Base-by-base conservation (phyloP, 2,888 invertebrate species). In the Drosophila setosimentum region DNA sequence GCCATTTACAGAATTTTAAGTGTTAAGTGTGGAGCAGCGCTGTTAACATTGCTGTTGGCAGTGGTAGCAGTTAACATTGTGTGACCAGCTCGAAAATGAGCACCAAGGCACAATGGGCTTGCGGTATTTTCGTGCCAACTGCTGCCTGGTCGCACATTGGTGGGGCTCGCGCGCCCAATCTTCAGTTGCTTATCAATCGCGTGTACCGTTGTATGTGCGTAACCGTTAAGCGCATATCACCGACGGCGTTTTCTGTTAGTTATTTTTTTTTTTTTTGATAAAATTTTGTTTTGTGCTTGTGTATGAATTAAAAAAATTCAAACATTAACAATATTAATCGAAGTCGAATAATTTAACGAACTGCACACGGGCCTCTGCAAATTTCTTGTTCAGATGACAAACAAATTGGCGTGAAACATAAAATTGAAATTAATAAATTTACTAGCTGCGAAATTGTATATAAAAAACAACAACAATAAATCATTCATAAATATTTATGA, bases 141-240 rank as follows among this genome's bases (percentile, higher is more conserved):
- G 10, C 8, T 7, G 32, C 16, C 71, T 82, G 51, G 69, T 67
- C 71, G 63, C 70, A 74, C 57, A 54, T 16, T 24, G 16, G 32
- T 3, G 27, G 27, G 8, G 30, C 51, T 53, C 64, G 78, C 82
- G 82, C 79, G 81, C 79, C 74, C 70, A 68, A 73, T 68, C 68
- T 45, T 78, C 65, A 80, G 82, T 80, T 80, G 80, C 79, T 82
- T 80, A 80, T 82, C 79, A 82, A 68, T 69, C 82, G 80, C 79
- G 82, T 49, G 57, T 57, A 66, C 66, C 68, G 74, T 40, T 82
- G 80, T 73, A 81, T 81, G 80, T 80, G 73, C 60, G 82, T 65
- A 51, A 30, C 48, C 61, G 62, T 55, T 66, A 57, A 67, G 63
- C 78, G 82, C 78, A 61, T 49, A 18, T 61, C 62, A 42, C 45